Base-by-base conservation (phyloP, 53 echinoderm and acorn worm genomes). In the Paracentrotus lividus region DNA sequence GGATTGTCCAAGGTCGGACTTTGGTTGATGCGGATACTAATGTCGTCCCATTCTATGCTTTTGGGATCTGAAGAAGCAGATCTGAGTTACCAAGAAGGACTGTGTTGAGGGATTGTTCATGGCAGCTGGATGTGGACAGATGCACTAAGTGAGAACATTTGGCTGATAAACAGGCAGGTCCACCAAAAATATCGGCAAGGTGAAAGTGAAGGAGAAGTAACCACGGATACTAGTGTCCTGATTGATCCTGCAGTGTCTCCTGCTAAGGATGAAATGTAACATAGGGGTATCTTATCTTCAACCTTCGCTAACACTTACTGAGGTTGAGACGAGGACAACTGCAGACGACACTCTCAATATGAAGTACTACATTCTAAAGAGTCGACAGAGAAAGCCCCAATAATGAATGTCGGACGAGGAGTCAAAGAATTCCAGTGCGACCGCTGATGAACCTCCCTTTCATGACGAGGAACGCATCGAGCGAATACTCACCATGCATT, bases 341-440 rank as follows among this genome's bases (percentile, higher is more conserved):
- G 59, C 59, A 59, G 59, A 59, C n/a, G 59, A 59, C 23, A 59
- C 59, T 1, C 1, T 59, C 24, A 24, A 24, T 24, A 24, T 23
- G 18, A 2, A 7, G 55, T 2, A 20, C 55, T 1, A 55, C n/a
- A n/a, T 20, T 20, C 9, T 20, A n/a, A 55, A 55, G n/a, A 55
- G 55, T 55, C 55, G 18, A 55, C 55, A 7, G 55, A 20, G 18
- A 20, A 55, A 12, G 18, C 15, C 55, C 55, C 55, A 2, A 94
- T 95, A 47, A 65, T 94, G 36, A n/a, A 77, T 96, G 72, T 94
- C 2, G 94, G 96, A 0, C 21, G 94, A n/a, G 13, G 94, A 96
- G 61, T 58, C 88, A 1, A 59, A 54, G 23, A n/a, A 64, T 94
- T 0, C 95, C 95, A 36, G 42, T 96, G 12, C 95, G 95, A 43